Evolutionary conservation across 1,140 invertebrate species (phyloP), one percentile per base, ranked within the genome.

Genomic region (Plutomurus gul): DNA sequence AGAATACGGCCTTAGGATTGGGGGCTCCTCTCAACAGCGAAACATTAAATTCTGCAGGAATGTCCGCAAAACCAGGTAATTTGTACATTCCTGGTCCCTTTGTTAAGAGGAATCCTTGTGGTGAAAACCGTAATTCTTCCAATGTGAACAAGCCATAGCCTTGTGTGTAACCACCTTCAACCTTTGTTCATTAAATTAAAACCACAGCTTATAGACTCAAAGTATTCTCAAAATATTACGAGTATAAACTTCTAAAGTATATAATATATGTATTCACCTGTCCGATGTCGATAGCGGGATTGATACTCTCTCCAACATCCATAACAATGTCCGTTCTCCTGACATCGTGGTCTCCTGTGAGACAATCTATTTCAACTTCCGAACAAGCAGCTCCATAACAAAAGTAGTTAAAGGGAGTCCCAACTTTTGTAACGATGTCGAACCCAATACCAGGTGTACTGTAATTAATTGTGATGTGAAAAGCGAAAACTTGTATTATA

Each of bases 231-330:
- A n/a, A n/a, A n/a, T n/a, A n/a, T n/a, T n/a, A n/a, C n/a, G n/a
- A n/a, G n/a, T n/a, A n/a, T n/a, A n/a, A n/a, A n/a, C n/a, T n/a
- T n/a, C n/a, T n/a, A n/a, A n/a, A n/a, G n/a, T n/a, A n/a, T n/a
- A n/a, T n/a, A n/a, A n/a, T n/a, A n/a, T n/a, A n/a, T n/a, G 98
- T 92, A n/a, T n/a, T n/a, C n/a, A n/a, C n/a, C 88, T 98, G 96
- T 0, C 96, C 96, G 85, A 98, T 94, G 84, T 99, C 96, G 83
- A 98, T 96, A 0, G 96, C 95, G 27, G 96, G 96, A 88, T 98
- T 98, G 33, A 98, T 87, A 88, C 95, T 97, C 77, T 94, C 91
- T 20, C 93, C 93, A 72, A 98, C 88, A 87, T 98, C 96, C 96
- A 98, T 98, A 0, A 98, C 95, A 83, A 98, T 98, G 84, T 98